Conservation (phyloP, 37 sponge, comb jelly and placozoan genomes). For the Ianthella basta region DNA sequence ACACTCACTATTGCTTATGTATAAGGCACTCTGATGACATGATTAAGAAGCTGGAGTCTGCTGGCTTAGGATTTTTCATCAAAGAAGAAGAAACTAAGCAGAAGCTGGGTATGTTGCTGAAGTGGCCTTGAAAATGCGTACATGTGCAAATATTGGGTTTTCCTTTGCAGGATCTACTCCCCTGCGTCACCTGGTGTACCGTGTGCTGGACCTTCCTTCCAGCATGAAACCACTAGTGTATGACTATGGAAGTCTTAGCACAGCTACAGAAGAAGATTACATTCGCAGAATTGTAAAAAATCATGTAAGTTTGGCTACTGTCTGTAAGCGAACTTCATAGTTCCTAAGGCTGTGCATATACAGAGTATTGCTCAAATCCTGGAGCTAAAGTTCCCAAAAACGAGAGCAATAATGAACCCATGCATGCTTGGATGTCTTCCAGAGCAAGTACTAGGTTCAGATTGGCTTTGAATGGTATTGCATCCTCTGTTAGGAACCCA, state of each 20-base stretch:
- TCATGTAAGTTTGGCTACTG: conserved; percentile 46
- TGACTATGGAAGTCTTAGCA: conserved; percentile 93
- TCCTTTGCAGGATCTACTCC: conserved; percentile 66
- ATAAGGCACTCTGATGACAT: conserved; percentile 76
- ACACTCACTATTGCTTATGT: neutral
- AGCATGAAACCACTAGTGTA: conserved; percentile 91
- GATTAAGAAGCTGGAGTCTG: conserved; percentile 82
- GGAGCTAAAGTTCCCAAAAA: too few relatives aligned
- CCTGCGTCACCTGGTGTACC: conserved; percentile 90
- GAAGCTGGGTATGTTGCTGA: conserved; percentile 57
- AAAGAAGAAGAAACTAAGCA: conserved; percentile 58
- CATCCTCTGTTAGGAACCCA: too few relatives aligned
- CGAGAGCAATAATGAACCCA: too few relatives aligned
- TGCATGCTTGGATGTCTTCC: too few relatives aligned
- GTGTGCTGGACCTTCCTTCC: conserved; percentile 90
- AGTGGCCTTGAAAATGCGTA: too few relatives aligned
- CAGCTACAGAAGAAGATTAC: conserved; percentile 69
- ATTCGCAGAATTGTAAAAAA: conserved; percentile 77
- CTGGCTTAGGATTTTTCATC: conserved; percentile 89
- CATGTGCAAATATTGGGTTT: too few relatives aligned
- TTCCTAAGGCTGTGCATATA: too few relatives aligned
- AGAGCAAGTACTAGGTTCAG: too few relatives aligned
- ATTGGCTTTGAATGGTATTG: too few relatives aligned
- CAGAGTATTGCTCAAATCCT: too few relatives aligned
- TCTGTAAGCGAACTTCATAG: too few relatives aligned